Conservation (phyloP, 1,140 invertebrate genomes). For the Eupristina koningsbergeri region DNA sequence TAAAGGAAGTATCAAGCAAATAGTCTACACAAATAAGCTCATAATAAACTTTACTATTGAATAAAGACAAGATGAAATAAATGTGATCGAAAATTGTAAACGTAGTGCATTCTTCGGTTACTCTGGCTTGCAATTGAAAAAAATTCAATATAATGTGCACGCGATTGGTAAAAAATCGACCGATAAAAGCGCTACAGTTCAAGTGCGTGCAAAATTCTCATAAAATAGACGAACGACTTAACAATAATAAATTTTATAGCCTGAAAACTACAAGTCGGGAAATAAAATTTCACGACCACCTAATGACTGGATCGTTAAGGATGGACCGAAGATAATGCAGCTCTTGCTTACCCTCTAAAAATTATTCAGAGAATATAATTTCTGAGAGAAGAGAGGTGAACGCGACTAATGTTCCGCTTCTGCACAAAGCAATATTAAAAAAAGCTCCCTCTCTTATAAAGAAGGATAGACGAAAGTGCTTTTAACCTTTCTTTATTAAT, state of each 20-base stretch:
- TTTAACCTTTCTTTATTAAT: slow-evolving; percentile 18
- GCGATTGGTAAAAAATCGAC: background rate
- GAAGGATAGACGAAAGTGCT: background rate
- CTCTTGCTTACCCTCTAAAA: slow-evolving; percentile 4
- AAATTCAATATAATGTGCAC: background rate
- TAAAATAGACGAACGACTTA: slow-evolving; percentile 37
- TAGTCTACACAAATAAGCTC: background rate
- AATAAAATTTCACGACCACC: slow-evolving; percentile 44
- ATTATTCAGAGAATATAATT: slow-evolving; percentile 25
- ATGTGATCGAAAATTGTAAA: background rate
- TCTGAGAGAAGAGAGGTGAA: slow-evolving; percentile 1
- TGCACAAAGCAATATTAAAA: slow-evolving; percentile 28
- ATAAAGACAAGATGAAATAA: background rate
- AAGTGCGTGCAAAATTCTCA: slow-evolving; percentile 40
- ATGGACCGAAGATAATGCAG: background rate
- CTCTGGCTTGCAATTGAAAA: background rate
- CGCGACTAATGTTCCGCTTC: slow-evolving; percentile 18
- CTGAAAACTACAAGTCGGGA: slow-evolving; percentile 38
- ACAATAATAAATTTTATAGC: slow-evolving; percentile 43
- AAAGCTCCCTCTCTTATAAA: background rate
- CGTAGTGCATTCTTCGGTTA: background rate
- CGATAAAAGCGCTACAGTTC: slow-evolving; percentile 15
- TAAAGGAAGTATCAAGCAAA: too few relatives aligned
- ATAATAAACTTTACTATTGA: background rate
- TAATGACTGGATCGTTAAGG: slow-evolving; percentile 40